A percentile compares a stretch with the other conserved stretches of the same genome.
These are phyloP conservation scores for Riptortus pedestris DNA, from an alignment of 1,140 invertebrate species.

Conservation along the genomic window DNA sequence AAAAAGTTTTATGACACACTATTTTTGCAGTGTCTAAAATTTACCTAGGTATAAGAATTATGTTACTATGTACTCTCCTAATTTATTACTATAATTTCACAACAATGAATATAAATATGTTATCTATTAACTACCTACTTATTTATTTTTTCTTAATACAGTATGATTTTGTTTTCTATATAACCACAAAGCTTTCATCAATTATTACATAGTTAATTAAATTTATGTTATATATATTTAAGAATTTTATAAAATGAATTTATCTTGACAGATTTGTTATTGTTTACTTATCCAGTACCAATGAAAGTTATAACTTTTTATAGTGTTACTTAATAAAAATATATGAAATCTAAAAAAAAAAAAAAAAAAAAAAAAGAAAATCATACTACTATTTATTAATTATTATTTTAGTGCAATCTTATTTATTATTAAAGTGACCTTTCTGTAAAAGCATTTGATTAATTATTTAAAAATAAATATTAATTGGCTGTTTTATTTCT, in stretches of 20 bases:
- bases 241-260: background rate
- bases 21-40: conserved; percentile 17
- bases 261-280: background rate
- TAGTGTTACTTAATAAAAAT: background rate
- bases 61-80: conserved; percentile 11
- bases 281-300: conserved; percentile 7
- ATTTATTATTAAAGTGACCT: conserved; percentile 20
- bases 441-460: conserved; percentile 20
- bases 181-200: background rate
- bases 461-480: conserved; percentile 16
- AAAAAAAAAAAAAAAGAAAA: no score
- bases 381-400: conserved; percentile 8
- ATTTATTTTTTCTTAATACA: background rate
- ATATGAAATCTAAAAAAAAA: background rate
- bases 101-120: no score
- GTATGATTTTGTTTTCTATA: background rate
- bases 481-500: conserved; percentile 5
- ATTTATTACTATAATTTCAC: background rate
- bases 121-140: conserved; percentile 5
- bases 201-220: background rate
- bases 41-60: conserved; percentile 12
- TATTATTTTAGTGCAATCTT: conserved; percentile 19
- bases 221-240: conserved; percentile 2
- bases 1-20: background rate
- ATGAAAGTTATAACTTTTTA: background rate